Percentiles rank a stretch among this genome's conserved stretches.
phyloP scores from a whole-genome alignment of 2,888 invertebrate genomes.

The Meiosimyza decipiens region DNA sequence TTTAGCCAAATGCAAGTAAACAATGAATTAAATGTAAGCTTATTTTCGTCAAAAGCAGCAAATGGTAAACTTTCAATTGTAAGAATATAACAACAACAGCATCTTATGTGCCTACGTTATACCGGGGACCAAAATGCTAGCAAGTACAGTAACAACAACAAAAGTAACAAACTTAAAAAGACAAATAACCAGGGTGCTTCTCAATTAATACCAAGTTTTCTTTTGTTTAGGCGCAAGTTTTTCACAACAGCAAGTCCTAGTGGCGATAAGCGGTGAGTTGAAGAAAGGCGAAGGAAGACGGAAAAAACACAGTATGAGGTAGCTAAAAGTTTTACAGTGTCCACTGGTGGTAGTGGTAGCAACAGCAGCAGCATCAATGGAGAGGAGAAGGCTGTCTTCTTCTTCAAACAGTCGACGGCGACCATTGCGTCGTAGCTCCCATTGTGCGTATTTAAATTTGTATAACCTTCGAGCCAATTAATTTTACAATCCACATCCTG shows the following conservation, averaged over 20 bases:
- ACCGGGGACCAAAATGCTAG: no score
- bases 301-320: no score
- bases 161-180: slow-evolving; percentile 16
- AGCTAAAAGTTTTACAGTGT: background rate
- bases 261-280: no score
- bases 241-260: background rate
- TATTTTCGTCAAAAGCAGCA: no score
- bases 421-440: background rate
- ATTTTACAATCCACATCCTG: slow-evolving; percentile 25
- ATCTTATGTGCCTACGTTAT: no score
- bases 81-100: no score
- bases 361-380: background rate
- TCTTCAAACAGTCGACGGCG: background rate
- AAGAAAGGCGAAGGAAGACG: no score
- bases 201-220: slow-evolving; percentile 18
- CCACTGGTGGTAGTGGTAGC: background rate
- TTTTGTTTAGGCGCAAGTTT: slow-evolving; percentile 22
- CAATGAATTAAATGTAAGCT: no score
- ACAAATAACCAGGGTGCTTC: slow-evolving; percentile 17
- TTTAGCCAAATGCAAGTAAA: no score
- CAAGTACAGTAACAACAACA: no score
- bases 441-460: background rate
- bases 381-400: background rate
- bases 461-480: slow-evolving; percentile 26
- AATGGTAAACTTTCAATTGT: no score